phyloP scores from a whole-genome alignment of 2,797 vertebrate species.

The Graptemys geographica region DNA sequence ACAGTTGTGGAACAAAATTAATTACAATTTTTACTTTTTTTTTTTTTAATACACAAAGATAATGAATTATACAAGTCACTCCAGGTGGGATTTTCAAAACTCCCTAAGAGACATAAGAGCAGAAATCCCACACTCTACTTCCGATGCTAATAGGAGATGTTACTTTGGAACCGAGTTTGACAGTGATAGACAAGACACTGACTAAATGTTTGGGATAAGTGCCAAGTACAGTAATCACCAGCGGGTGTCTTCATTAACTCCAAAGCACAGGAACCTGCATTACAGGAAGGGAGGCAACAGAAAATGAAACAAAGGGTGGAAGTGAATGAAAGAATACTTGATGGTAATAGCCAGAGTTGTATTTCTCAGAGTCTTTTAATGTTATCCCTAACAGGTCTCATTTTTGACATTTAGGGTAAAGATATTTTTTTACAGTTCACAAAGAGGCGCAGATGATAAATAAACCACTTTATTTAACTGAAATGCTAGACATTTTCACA shows the following conservation, averaged over 20 bases:
- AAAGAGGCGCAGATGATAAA: not conserved
- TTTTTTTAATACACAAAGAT: not conserved
- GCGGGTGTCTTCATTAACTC: slow-evolving; percentile 6
- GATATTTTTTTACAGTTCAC: not conserved
- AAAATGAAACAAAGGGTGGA: slow-evolving; percentile 20
- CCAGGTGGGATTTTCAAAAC: not conserved
- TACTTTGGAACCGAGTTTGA: not conserved
- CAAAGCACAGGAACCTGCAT: not conserved
- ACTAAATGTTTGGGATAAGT: not conserved
- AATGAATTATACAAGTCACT: not conserved
- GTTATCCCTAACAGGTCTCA: not conserved
- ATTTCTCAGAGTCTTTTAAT: not conserved
- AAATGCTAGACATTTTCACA: not conserved
- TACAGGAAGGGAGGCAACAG: not conserved
- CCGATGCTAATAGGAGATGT: not conserved
- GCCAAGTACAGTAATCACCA: not conserved
- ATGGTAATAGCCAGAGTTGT: not conserved
- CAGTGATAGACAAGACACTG: not conserved
- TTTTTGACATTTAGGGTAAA: not conserved
- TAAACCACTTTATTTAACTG: not conserved
- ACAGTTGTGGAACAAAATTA: not conserved
- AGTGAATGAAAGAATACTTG: not conserved
- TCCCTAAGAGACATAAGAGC: not conserved
- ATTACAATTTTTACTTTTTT: not conserved
- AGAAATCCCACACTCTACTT: not conserved